Conservation (phyloP, 2,888 invertebrate species). For the Julus scandinavius region DNA sequence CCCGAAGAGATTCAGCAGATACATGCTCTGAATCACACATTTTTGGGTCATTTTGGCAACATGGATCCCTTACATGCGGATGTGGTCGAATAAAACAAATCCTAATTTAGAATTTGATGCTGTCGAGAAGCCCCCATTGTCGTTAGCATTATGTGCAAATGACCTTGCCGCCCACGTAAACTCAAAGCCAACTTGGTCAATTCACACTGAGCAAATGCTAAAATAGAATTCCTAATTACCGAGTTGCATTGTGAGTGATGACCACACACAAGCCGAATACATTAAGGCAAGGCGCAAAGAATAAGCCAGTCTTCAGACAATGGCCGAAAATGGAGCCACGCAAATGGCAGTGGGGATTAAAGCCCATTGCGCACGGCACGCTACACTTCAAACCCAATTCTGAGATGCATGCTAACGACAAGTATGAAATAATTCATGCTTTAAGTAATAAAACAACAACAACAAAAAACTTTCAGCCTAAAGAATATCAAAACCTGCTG, state of each 20-base stretch:
- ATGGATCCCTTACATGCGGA: slow-evolving; percentile 16
- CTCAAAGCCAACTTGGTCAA: background rate
- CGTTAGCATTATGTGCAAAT: slow-evolving; percentile 45
- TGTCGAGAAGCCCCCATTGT: slow-evolving; percentile 8
- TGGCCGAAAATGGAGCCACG: slow-evolving; percentile 26
- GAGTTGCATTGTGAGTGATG: background rate
- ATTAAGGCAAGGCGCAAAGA: background rate
- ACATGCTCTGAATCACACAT: slow-evolving; percentile 45
- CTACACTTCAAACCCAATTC: background rate
- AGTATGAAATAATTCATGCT: background rate
- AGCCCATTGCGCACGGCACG: background rate
- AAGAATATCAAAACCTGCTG: background rate
- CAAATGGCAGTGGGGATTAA: background rate
- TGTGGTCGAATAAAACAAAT: slow-evolving; percentile 43
- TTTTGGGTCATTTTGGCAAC: slow-evolving; percentile 5
- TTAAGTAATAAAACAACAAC: background rate
- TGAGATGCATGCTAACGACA: background rate
- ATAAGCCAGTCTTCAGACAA: slow-evolving; percentile 22
- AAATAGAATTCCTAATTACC: slow-evolving; percentile 44
- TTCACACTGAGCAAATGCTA: background rate
- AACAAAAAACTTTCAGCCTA: background rate
- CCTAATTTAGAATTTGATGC: slow-evolving; percentile 43
- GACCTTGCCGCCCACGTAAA: slow-evolving; percentile 24
- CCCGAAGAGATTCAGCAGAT: slow-evolving; percentile 19
- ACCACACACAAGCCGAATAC: background rate